A percentile compares a stretch with the other conserved stretches of the same genome.
Conservation (phyloP, 1,140 invertebrate genomes). For the Temnothorax curvispinosus region DNA sequence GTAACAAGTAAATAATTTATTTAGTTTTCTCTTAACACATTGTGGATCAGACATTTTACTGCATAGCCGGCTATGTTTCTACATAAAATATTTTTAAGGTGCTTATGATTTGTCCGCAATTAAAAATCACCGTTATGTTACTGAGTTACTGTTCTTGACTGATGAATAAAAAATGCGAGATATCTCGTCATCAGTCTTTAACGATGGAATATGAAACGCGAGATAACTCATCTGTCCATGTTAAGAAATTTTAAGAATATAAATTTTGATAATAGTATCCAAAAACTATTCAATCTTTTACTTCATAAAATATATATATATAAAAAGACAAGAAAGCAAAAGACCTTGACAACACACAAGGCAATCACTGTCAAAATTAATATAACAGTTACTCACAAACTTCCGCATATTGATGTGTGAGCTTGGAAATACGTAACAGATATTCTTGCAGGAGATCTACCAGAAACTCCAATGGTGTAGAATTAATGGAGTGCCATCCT, state of each 20-base stretch:
- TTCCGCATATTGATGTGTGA: conserved; percentile 93
- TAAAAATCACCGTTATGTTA: too few relatives aligned
- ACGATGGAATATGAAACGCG: too few relatives aligned
- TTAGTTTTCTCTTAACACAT: too few relatives aligned
- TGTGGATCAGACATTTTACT: too few relatives aligned
- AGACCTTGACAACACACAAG: background rate
- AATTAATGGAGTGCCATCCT: conserved; percentile 96
- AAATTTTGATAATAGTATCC: background rate
- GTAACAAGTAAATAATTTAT: background rate
- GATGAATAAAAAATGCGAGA: too few relatives aligned
- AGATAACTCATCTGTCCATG: too few relatives aligned
- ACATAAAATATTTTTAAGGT: too few relatives aligned
- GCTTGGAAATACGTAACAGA: conserved; percentile 90
- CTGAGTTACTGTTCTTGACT: too few relatives aligned
- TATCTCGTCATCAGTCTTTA: too few relatives aligned
- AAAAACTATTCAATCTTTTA: background rate
- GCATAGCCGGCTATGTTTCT: too few relatives aligned
- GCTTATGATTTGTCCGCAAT: too few relatives aligned
- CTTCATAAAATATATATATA: background rate
- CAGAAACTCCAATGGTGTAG: conserved; percentile 94
- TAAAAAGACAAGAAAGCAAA: background rate
- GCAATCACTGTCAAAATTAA: background rate
- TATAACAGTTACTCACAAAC: conserved; percentile 88
- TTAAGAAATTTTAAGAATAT: background rate
- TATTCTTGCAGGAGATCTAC: conserved; percentile 95